Percentiles rank a stretch among this genome's conserved stretches.
Conservation (phyloP, 2,888 invertebrate species). For the Idaea aversata region DNA sequence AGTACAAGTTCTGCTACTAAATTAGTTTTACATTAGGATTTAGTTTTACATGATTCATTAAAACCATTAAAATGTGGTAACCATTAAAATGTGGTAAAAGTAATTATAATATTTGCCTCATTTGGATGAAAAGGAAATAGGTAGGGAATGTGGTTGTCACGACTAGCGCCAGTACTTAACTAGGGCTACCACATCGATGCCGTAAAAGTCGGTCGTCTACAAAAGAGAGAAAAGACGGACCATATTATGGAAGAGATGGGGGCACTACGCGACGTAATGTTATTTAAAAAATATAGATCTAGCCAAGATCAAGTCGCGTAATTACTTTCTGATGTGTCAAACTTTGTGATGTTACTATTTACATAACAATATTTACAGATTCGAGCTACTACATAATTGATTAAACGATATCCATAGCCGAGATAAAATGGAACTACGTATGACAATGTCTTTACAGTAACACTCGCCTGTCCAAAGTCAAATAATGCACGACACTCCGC, state of each 20-base stretch:
- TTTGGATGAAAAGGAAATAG: not conserved
- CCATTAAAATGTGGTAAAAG: not conserved
- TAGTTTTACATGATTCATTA: not conserved
- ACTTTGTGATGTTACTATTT: not conserved
- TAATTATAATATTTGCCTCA: not conserved
- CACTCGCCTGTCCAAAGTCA: not conserved
- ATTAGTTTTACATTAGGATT: not conserved
- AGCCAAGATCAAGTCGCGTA: not conserved
- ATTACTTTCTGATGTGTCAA: not conserved
- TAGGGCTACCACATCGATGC: not conserved
- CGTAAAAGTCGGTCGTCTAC: too few species aligned
- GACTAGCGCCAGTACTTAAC: not conserved
- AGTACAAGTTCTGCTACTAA: not conserved
- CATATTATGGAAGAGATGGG: too few species aligned
- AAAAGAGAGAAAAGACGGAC: too few species aligned
- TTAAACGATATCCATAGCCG: not conserved
- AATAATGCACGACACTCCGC: not conserved
- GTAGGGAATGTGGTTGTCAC: not conserved
- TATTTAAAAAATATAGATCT: not conserved
- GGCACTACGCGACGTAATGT: too few species aligned
- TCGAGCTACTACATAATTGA: not conserved
- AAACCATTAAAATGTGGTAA: not conserved
- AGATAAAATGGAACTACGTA: not conserved
- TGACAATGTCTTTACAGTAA: not conserved
- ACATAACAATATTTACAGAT: conserved; percentile 7